These are phyloP conservation scores for Lutjanus erythropterus DNA, from an alignment of 2,113 vertebrate species.

Conservation along the genomic window DNA sequence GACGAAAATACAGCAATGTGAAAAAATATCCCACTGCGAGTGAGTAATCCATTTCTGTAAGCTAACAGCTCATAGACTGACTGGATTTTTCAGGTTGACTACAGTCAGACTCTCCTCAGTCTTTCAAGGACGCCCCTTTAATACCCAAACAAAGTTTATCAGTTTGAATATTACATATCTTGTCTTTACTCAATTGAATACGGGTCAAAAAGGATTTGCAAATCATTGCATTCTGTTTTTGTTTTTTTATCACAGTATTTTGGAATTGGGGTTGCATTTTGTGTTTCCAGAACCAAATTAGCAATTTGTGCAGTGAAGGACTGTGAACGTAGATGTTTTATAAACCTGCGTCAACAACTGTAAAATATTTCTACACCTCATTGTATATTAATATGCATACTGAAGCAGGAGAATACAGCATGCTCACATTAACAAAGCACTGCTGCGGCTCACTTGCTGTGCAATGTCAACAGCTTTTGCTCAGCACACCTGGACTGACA, in stretches of 20 bases:
- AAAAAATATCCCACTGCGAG: constrained; percentile 8
- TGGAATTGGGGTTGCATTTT: too few relatives aligned
- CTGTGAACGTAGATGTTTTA: not conserved
- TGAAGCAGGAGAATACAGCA: not conserved
- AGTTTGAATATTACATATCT: too few relatives aligned
- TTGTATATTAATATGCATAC: not conserved
- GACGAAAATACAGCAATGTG: constrained; percentile 25
- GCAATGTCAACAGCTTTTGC: constrained; percentile 8
- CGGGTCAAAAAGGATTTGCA: too few relatives aligned
- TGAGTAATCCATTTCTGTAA: not conserved
- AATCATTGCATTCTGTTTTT: too few relatives aligned
- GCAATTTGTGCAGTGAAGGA: not conserved
- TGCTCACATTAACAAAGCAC: constrained; percentile 2
- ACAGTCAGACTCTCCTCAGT: not conserved
- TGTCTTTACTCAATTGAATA: too few relatives aligned
- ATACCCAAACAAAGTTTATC: too few relatives aligned
- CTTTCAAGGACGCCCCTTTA: too few relatives aligned
- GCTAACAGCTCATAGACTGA: not conserved
- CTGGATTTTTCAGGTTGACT: not conserved
- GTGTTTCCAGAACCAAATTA: not conserved
- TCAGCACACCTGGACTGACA: constrained; percentile 37
- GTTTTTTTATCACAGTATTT: too few relatives aligned
- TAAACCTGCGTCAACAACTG: not conserved
- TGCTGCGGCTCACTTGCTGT: not conserved
- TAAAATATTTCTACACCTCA: not conserved